Percentiles rank a stretch among this genome's conserved stretches.
These are phyloP conservation scores for Anthoptus insignis DNA, from an alignment of 2,888 invertebrate species.

Conservation along the genomic window DNA sequence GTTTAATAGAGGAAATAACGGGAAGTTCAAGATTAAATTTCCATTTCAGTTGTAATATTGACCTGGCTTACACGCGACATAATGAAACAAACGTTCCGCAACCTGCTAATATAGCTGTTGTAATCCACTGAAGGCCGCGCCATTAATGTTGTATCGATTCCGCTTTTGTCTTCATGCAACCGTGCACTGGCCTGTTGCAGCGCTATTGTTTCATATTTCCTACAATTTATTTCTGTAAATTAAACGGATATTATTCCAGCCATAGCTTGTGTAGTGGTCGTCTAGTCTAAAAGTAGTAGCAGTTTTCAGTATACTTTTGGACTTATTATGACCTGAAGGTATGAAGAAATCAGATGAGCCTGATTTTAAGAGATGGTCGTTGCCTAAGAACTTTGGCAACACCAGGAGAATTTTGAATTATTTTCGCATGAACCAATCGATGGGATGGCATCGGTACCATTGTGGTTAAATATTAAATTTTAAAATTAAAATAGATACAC, in stretches of 20 bases:
- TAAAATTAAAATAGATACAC: too few species aligned
- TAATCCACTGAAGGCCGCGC: slow-evolving; percentile 31
- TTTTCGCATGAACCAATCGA: too few species aligned
- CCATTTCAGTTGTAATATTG: slow-evolving; percentile 24
- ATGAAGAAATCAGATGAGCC: too few species aligned
- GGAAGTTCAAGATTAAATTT: slow-evolving; percentile 25
- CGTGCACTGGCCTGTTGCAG: slow-evolving; percentile 18
- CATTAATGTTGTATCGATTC: slow-evolving; percentile 37
- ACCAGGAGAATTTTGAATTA: too few species aligned
- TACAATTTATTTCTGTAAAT: slow-evolving; percentile 10
- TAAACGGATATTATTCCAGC: neutral
- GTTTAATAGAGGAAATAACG: neutral
- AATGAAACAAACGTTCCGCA: slow-evolving; percentile 28
- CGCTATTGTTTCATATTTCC: slow-evolving; percentile 20
- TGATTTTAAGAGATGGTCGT: too few species aligned
- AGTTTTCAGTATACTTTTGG: too few species aligned
- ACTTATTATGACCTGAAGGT: too few species aligned
- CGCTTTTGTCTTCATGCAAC: slow-evolving; percentile 30
- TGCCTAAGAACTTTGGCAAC: too few species aligned
- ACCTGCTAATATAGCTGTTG: slow-evolving; percentile 29
- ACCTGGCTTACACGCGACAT: slow-evolving; percentile 4
- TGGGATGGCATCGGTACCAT: too few species aligned
- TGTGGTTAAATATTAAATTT: too few species aligned
- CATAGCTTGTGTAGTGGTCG: neutral
- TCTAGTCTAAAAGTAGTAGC: too few species aligned